A percentile compares a stretch with the other conserved stretches of the same genome.
These are phyloP conservation scores for Heterocephalus glaber DNA, from an alignment of 2,113 vertebrate genomes.

Conservation along the genomic window DNA sequence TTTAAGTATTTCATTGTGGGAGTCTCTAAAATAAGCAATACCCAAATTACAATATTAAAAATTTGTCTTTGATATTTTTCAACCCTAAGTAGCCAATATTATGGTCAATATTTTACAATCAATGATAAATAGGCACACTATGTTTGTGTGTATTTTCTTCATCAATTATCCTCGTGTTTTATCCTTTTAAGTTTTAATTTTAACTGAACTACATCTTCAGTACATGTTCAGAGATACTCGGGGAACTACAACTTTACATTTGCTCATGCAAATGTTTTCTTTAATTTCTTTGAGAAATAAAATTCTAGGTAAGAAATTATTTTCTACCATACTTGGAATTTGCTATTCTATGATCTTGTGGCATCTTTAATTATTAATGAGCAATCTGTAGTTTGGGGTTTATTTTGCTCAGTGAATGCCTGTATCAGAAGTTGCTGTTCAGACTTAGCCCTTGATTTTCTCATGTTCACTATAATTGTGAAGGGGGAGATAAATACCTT, in stretches of 20 bases:
- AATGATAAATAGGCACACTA: neutral
- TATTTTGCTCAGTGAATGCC: neutral
- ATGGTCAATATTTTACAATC: neutral
- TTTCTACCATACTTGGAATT: neutral
- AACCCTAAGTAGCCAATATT: neutral
- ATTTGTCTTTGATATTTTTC: neutral
- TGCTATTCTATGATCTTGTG: neutral
- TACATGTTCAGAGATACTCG: neutral
- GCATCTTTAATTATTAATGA: neutral
- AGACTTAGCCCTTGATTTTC: neutral
- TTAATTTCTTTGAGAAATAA: neutral
- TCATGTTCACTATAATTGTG: neutral
- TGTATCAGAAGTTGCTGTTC: neutral
- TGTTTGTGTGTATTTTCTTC: neutral
- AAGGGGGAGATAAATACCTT: rapidly evolving
- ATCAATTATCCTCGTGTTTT: neutral
- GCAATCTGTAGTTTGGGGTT: neutral
- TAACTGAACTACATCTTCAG: neutral
- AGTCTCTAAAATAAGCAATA: neutral
- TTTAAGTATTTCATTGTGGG: neutral
- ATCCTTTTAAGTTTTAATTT: neutral
- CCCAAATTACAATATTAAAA: neutral
- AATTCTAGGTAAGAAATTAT: neutral
- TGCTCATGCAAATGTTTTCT: neutral
- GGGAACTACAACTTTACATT: neutral